Evolutionary conservation across 1,140 invertebrate species (phyloP).

Genomic region (Paralvinella palmiformis): DNA sequence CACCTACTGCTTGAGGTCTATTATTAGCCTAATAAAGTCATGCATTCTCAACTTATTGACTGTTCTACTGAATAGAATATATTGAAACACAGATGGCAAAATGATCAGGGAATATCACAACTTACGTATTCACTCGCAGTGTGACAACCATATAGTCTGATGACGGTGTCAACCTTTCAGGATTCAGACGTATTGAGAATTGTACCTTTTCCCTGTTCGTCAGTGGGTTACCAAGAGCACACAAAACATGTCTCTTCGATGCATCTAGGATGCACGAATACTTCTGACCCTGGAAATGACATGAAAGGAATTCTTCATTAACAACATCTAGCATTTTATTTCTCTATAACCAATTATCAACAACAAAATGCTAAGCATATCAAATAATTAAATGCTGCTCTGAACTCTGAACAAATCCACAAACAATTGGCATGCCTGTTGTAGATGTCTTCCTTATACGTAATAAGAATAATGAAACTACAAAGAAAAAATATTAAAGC

Average conservation of each 20-base stretch:
- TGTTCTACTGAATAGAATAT: too few species aligned
- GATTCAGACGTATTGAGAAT: conserved; percentile 26
- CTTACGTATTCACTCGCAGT: conserved; percentile 63
- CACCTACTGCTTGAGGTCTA: too few species aligned
- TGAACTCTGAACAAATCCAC: too few species aligned
- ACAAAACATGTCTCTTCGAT: conserved; percentile 55
- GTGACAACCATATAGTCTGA: conserved; percentile 21
- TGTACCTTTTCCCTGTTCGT: conserved; percentile 51
- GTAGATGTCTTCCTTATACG: too few species aligned
- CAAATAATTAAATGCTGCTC: too few species aligned
- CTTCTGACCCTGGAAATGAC: not conserved
- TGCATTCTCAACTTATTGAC: not conserved
- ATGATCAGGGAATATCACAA: conserved; percentile 46
- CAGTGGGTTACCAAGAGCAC: conserved; percentile 84
- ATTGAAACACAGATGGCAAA: not conserved
- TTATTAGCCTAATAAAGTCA: too few species aligned
- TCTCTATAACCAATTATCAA: too few species aligned
- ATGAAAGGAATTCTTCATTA: not conserved
- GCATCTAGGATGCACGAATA: not conserved
- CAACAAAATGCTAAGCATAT: too few species aligned
- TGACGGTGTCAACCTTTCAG: conserved; percentile 17
- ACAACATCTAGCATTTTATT: too few species aligned
- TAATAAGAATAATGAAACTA: too few species aligned
- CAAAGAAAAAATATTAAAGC: too few species aligned
- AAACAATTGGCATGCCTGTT: too few species aligned